Percentiles rank a stretch among this genome's conserved stretches.
These are phyloP conservation scores for human DNA, from an alignment of 2,113 vertebrate species.

Conservation along the genomic window DNA sequence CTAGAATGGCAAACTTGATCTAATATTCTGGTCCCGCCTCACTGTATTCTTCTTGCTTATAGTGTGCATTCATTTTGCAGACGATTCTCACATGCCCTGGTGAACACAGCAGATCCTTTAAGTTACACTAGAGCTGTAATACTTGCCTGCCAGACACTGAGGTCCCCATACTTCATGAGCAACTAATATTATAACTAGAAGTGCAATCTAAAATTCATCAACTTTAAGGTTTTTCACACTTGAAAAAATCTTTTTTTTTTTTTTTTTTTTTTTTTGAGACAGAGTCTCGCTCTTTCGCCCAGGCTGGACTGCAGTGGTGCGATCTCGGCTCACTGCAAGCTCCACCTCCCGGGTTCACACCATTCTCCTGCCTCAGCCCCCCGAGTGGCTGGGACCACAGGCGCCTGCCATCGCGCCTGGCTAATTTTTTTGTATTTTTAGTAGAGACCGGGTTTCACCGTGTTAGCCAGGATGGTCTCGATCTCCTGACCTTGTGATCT, in stretches of 20 bases:
- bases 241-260: not conserved
- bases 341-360: too few relatives aligned
- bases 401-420: too few relatives aligned
- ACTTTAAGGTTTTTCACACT: not conserved
- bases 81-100: not conserved
- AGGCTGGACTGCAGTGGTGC: too few relatives aligned
- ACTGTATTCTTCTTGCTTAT: not conserved
- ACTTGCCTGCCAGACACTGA: not conserved
- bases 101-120: not conserved
- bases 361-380: too few relatives aligned
- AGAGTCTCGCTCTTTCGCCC: too few relatives aligned
- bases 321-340: too few relatives aligned
- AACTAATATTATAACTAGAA: not conserved
- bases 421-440: too few relatives aligned
- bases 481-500: too few relatives aligned
- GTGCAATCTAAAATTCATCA: not conserved
- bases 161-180: not conserved
- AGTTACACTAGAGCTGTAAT: fast-evolving
- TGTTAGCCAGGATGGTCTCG: too few relatives aligned
- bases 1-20: not conserved
- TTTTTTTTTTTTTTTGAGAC: too few relatives aligned
- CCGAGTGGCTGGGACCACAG: too few relatives aligned
- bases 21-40: not conserved
- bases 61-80: not conserved
- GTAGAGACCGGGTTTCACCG: too few relatives aligned